phyloP scores from a whole-genome alignment of 1,140 invertebrate genomes.

The Achatina immaculata region DNA sequence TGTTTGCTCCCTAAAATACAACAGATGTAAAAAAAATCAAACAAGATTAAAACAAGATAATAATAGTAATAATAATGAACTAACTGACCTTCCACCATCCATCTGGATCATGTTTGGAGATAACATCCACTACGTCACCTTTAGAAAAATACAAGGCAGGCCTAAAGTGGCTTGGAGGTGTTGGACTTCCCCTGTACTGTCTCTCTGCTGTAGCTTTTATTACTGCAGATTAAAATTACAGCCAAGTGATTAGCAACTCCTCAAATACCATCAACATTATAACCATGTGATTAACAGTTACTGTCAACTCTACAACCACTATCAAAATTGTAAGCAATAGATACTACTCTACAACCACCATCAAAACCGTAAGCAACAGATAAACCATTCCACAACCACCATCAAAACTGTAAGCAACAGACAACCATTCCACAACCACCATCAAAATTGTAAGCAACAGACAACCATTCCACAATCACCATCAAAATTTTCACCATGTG shows the following conservation, averaged over 20 bases:
- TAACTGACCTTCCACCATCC: constrained; percentile 67
- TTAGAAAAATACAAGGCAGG: constrained; percentile 55
- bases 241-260: neutral
- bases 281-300: too few species aligned
- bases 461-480: neutral
- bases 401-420: too few species aligned
- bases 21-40: too few species aligned
- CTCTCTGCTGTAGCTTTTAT: constrained; percentile 36
- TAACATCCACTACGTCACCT: constrained; percentile 63
- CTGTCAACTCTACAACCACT: too few species aligned
- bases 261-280: too few species aligned
- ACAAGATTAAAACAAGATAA: too few species aligned
- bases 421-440: too few species aligned
- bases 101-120: constrained; percentile 52
- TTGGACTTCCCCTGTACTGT: constrained; percentile 54
- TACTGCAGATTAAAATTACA: constrained; percentile 35
- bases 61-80: neutral
- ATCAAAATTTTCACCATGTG: neutral
- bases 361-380: constrained; percentile 6
- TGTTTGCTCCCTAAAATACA: too few species aligned
- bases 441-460: neutral
- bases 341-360: neutral
- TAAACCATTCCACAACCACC: too few species aligned
- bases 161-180: constrained; percentile 49
- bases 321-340: neutral